phyloP scores from a whole-genome alignment of 2,113 vertebrate species.

The Mormyrus iriodes region DNA sequence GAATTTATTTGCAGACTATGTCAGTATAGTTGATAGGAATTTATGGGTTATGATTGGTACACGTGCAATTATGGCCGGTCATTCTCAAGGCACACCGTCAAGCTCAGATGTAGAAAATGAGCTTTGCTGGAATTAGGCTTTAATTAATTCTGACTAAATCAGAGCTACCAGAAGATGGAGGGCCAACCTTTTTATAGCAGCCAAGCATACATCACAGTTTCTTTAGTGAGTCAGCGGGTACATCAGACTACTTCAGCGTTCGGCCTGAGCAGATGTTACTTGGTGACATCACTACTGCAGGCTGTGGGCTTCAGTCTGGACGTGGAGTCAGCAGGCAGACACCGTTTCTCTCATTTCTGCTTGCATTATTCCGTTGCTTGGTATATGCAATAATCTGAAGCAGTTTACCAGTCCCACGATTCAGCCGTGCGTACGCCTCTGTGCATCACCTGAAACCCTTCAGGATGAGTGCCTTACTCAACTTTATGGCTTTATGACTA shows the following conservation, averaged over 20 bases:
- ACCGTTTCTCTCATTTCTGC: not conserved
- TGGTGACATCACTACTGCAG: not conserved
- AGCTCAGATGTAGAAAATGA: not conserved
- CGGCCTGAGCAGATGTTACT: not conserved
- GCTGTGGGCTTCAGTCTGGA: not conserved
- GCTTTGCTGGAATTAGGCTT: not conserved
- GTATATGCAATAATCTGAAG: not conserved
- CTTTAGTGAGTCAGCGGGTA: not conserved
- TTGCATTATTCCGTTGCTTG: not conserved
- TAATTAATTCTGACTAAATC: not conserved
- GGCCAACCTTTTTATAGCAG: not conserved
- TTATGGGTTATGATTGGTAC: not conserved
- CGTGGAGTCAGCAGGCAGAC: not conserved
- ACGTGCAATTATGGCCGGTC: not conserved
- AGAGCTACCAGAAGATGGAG: constrained; percentile 10
- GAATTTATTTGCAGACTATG: not conserved
- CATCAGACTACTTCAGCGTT: not conserved
- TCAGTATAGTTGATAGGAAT: not conserved
- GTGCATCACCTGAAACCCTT: not conserved
- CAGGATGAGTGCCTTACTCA: not conserved
- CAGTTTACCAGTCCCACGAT: not conserved
- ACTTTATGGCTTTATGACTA: not conserved
- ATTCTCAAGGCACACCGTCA: not conserved
- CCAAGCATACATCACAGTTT: not conserved
- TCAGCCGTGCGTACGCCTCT: not conserved